These are phyloP conservation scores for Oostethus manadensis DNA, from an alignment of 2,113 vertebrate genomes.

Conservation along the genomic window DNA sequence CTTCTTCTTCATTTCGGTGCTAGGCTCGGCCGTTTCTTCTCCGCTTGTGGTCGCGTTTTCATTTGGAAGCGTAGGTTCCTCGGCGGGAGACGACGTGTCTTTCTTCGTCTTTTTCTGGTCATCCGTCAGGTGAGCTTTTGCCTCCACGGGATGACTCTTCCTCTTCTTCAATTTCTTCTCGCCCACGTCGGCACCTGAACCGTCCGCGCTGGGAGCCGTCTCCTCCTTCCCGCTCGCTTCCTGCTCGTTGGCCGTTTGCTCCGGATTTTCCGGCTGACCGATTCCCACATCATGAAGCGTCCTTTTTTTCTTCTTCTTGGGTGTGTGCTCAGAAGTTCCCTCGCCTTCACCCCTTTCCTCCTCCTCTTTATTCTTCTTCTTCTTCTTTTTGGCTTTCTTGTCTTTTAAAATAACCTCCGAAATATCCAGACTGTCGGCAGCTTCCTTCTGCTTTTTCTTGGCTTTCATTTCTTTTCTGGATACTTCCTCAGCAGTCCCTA, in stretches of 20 bases:
- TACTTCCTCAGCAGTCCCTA: neutral
- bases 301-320: conserved; percentile 12
- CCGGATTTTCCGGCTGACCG: conserved; percentile 1
- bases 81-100: neutral
- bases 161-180: conserved; percentile 14
- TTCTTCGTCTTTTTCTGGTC: conserved; percentile 27
- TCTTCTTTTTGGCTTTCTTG: conserved; percentile 47
- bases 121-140: neutral
- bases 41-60: neutral
- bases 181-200: neutral
- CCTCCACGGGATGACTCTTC: neutral
- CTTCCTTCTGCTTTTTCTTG: neutral
- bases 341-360: neutral
- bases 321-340: neutral
- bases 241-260: neutral
- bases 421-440: neutral
- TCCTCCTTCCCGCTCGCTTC: conserved; percentile 13
- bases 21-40: neutral
- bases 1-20: neutral
- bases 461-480: neutral
- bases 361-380: conserved; percentile 24
- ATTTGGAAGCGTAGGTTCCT: neutral
- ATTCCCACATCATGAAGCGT: neutral
- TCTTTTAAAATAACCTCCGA: neutral
- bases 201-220: neutral